A percentile compares a stretch with the other conserved stretches of the same genome.
Conservation (phyloP, 2,888 invertebrate species). For the Drosophila siamana region DNA sequence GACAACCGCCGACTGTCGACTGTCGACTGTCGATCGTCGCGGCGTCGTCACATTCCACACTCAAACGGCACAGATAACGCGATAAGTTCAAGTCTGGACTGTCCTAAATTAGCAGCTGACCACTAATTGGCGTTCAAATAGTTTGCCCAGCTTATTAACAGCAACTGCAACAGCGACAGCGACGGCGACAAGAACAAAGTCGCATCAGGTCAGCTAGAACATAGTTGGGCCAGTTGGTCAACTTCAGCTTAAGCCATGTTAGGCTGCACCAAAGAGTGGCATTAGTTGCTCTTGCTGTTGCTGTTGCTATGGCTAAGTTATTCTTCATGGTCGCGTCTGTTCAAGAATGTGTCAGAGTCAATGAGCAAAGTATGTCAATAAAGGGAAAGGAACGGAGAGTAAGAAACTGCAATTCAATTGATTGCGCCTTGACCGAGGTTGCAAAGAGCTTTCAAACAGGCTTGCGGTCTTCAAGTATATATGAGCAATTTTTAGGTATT, state of each 20-base stretch:
- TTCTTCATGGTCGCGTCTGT: background rate
- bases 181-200: slow-evolving; percentile 15
- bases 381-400: background rate
- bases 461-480: too few species aligned
- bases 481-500: too few species aligned
- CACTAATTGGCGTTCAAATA: slow-evolving; percentile 72
- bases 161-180: slow-evolving; percentile 5
- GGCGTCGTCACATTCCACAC: slow-evolving; percentile 44
- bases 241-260: background rate
- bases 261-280: background rate
- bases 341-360: background rate
- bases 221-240: slow-evolving; percentile 63
- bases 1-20: too few species aligned
- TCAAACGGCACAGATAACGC: slow-evolving; percentile 41
- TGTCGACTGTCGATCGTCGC: background rate
- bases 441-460: background rate
- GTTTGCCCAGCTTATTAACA: slow-evolving; percentile 57
- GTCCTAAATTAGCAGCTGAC: slow-evolving; percentile 74
- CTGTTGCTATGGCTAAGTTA: background rate
- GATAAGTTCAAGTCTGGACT: slow-evolving; percentile 51
- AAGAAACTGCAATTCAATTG: too few species aligned
- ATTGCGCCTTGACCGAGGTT: too few species aligned
- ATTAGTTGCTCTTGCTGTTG: background rate
- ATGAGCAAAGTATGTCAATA: background rate
- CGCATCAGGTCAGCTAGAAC: slow-evolving; percentile 32